Base-by-base conservation (phyloP, 1,140 invertebrate species). In the Penaeus japonicus region DNA sequence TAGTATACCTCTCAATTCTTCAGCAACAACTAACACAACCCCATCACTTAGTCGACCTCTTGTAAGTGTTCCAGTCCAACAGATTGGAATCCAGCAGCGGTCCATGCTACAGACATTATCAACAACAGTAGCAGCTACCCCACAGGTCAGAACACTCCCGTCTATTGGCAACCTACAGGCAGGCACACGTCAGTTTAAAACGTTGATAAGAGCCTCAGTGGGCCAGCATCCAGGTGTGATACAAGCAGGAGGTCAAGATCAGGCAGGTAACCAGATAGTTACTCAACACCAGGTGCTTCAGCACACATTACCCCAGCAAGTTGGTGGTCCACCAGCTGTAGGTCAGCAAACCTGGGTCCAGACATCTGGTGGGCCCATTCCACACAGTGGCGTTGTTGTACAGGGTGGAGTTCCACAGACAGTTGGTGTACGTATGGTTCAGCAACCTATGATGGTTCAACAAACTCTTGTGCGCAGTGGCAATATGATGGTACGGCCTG, bases 391-490 rank as follows among this genome's bases (percentile, higher is more conserved):
- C n/a, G 85, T 87, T 70, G 85, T 87, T 59, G 27, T 87, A 27
- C 85, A 87, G 18, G 80, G 87, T 75, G 80, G 87, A 57, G 32
- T 85, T 53, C 84, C 27, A 32, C 84, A 85, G 55, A 78, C 84
- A 24, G 82, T 84, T 32, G 82, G 82, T 5, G 87, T 88, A 27
- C 79, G 89, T 47, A 90, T 87, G 85, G 89, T 90, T 3, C 59
- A 30, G 39, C 89, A 89, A 53, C 85, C 84, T 10, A 85, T 90
- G 81, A 89, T 89, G 89, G 84, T 89, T 18, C 89, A 89, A 24
- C 89, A 85, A 55, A 77, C 84, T 20, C 55, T 89, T 70, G 84
- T 89, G 18, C 77, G 89, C 7, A 78, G 89, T 10, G 80, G 89
- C 22, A 85, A 62, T 59, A 84, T 89, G 47, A 89, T 89, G 89